These are phyloP conservation scores for Apotomis capreana DNA, from an alignment of 2,888 invertebrate species.

Conservation along the genomic window DNA sequence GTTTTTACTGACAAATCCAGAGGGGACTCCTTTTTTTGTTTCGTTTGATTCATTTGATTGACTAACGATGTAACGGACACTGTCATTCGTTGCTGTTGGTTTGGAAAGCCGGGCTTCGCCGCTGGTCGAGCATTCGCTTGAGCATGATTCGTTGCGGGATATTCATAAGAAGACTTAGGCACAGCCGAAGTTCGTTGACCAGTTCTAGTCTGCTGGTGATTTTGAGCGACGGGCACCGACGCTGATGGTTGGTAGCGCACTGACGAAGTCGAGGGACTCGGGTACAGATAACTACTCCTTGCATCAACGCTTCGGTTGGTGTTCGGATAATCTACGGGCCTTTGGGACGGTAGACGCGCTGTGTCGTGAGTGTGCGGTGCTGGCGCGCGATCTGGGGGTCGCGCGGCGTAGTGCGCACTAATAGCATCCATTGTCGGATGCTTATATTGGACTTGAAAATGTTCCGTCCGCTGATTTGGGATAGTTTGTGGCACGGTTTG, in stretches of 20 bases:
- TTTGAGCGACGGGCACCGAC: slow-evolving; percentile 64
- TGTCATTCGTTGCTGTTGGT: slow-evolving; percentile 76
- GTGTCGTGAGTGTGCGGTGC: slow-evolving; percentile 63
- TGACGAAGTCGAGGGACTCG: slow-evolving; percentile 70
- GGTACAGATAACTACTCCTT: slow-evolving; percentile 67
- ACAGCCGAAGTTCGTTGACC: slow-evolving; percentile 62
- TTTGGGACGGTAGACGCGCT: slow-evolving; percentile 61
- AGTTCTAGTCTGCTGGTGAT: slow-evolving; percentile 60
- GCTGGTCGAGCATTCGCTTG: slow-evolving; percentile 69
- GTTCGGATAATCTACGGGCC: slow-evolving; percentile 59
- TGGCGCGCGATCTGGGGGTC: slow-evolving; percentile 67
- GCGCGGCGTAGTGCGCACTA: slow-evolving; percentile 63
- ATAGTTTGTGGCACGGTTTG: slow-evolving; percentile 61
- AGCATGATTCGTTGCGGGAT: slow-evolving; percentile 61
- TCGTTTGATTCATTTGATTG: slow-evolving; percentile 77
- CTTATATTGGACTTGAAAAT: slow-evolving; percentile 69
- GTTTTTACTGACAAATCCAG: slow-evolving; percentile 95
- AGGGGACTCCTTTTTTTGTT: slow-evolving; percentile 89
- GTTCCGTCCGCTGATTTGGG: slow-evolving; percentile 67
- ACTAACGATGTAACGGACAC: slow-evolving; percentile 78
- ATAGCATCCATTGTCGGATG: slow-evolving; percentile 63
- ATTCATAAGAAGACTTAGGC: slow-evolving; percentile 70
- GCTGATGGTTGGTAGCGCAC: slow-evolving; percentile 63
- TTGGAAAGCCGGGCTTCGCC: slow-evolving; percentile 70
- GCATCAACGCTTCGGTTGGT: slow-evolving; percentile 62